Evolutionary conservation across 2,888 invertebrate genomes (phyloP).

Genomic region (Priocnemis perturbator): DNA sequence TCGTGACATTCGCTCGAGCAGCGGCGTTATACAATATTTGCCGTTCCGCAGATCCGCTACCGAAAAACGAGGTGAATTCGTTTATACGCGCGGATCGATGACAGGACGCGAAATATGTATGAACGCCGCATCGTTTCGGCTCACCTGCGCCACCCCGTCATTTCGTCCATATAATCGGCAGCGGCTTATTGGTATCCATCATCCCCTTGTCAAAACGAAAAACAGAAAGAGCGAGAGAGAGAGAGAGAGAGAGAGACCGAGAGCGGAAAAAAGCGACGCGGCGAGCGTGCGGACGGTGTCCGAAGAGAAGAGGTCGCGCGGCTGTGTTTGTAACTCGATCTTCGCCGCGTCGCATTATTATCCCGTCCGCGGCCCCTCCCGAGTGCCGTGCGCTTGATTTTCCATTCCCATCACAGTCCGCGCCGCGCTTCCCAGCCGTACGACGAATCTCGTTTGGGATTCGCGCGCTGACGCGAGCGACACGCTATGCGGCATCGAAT

Average conservation of each 20-base stretch:
- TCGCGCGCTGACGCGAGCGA: conserved; percentile 33
- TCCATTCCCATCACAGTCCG: neutral
- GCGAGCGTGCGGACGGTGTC: neutral
- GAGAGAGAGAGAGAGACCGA: no score
- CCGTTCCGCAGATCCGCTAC: neutral
- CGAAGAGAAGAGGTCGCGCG: no score
- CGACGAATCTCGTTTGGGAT: conserved; percentile 55
- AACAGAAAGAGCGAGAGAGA: conserved; percentile 14
- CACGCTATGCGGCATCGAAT: conserved; percentile 31
- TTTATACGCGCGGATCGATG: no score
- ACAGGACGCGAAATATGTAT: no score
- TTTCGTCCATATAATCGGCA: neutral
- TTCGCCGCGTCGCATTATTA: no score
- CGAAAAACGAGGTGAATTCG: no score
- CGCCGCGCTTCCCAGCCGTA: conserved; percentile 39
- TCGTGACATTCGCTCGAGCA: conserved; percentile 10
- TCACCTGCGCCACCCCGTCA: neutral
- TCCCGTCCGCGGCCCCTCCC: neutral
- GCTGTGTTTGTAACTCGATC: no score
- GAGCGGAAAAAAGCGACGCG: conserved; percentile 4
- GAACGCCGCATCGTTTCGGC: neutral
- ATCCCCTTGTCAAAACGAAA: conserved; percentile 11
- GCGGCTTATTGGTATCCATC: neutral
- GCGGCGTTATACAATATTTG: conserved; percentile 9
- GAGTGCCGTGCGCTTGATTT: neutral